phyloP scores from a whole-genome alignment of 2,113 vertebrate genomes.

The Thunnus maccoyii region DNA sequence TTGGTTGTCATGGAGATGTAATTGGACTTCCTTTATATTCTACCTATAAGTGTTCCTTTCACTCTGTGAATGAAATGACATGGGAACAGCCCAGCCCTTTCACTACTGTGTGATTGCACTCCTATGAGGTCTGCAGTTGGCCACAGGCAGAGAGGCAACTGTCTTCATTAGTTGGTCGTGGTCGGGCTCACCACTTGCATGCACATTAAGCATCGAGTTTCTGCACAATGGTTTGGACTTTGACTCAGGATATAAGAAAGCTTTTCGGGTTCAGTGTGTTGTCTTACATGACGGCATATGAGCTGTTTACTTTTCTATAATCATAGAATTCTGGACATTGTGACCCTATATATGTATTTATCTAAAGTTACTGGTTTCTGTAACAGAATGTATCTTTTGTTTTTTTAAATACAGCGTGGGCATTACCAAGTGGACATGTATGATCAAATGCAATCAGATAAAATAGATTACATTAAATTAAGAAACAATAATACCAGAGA shows the following conservation, averaged over 20 bases:
- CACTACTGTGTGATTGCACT: constrained; percentile 66
- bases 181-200: constrained; percentile 17
- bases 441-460: not conserved
- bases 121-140: constrained; percentile 55
- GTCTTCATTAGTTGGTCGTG: constrained; percentile 45
- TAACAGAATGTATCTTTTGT: not conserved
- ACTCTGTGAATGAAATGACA: constrained; percentile 67
- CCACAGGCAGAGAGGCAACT: constrained; percentile 51
- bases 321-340: not conserved
- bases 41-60: constrained; percentile 70
- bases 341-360: too few relatives aligned
- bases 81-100: constrained; percentile 68
- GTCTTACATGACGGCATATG: not conserved
- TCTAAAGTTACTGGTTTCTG: not conserved
- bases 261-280: not conserved
- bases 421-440: too few relatives aligned
- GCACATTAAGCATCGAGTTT: constrained; percentile 10
- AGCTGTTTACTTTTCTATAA: not conserved
- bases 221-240: not conserved
- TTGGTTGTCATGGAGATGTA: constrained; percentile 72
- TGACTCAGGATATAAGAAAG: not conserved
- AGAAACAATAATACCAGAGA: not conserved
- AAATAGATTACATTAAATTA: not conserved
- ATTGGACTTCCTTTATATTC: constrained; percentile 73
- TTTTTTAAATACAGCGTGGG: not conserved